Conservation (phyloP, 2,113 vertebrate species). For the Thalassarche chlororhynchos region DNA sequence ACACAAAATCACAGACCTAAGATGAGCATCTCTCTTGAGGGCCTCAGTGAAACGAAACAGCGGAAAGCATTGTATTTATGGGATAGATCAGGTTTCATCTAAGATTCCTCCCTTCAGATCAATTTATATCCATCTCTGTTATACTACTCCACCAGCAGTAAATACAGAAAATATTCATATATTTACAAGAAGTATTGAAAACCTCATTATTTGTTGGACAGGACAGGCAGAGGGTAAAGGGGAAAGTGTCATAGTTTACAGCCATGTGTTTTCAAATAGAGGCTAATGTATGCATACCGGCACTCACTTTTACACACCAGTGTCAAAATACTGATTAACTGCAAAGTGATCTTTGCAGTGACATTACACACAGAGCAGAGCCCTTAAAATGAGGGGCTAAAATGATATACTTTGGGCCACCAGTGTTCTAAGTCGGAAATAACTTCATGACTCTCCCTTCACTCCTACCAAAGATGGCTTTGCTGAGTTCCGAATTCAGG, state of each 20-base stretch:
- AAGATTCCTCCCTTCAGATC: neutral
- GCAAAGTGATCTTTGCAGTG: neutral
- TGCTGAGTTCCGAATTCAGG: neutral
- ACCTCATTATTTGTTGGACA: neutral
- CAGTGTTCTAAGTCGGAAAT: neutral
- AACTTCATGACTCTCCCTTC: neutral
- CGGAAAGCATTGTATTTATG: neutral
- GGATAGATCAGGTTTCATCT: neutral
- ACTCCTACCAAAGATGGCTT: neutral
- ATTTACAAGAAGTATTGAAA: neutral
- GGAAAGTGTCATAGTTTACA: slow-evolving; percentile 22
- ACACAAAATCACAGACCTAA: neutral
- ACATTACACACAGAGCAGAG: neutral
- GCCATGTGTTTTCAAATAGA: slow-evolving; percentile 1
- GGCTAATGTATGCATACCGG: neutral
- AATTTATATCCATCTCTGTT: neutral
- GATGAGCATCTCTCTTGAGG: neutral
- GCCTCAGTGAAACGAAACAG: neutral
- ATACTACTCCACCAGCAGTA: neutral
- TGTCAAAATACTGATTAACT: slow-evolving; percentile 26
- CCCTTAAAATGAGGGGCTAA: neutral
- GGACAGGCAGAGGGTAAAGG: neutral
- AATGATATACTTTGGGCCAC: neutral
- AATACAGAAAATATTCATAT: neutral
- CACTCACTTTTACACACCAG: neutral